Percentiles rank a stretch among this genome's conserved stretches.
Conservation (phyloP, 2,113 vertebrate genomes). For the Piprites chloris region DNA sequence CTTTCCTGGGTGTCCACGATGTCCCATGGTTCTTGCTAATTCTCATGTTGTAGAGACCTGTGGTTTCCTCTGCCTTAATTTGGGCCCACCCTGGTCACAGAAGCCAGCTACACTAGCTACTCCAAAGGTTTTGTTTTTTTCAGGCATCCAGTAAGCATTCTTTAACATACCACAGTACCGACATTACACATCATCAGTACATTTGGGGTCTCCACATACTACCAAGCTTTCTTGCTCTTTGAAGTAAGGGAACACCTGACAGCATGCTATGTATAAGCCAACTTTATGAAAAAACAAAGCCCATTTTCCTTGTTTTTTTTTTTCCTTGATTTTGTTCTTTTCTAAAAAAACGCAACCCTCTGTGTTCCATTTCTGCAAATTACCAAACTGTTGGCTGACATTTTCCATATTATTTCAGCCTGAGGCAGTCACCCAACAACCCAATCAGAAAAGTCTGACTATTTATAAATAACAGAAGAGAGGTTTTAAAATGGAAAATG, state of each 20-base stretch:
- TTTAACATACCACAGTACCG: neutral
- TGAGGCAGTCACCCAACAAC: neutral
- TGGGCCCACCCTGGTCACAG: neutral
- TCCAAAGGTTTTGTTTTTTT: neutral
- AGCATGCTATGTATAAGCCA: neutral
- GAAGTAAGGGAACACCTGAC: neutral
- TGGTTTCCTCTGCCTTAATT: neutral
- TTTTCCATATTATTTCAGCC: constrained; percentile 15
- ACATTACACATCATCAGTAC: neutral
- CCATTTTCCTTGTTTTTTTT: neutral
- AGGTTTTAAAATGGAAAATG: neutral
- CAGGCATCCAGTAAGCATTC: neutral
- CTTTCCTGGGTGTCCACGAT: neutral
- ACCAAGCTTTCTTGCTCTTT: neutral
- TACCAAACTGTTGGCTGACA: neutral
- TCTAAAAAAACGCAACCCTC: neutral
- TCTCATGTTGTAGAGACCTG: neutral
- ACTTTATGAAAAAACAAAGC: neutral
- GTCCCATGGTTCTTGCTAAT: neutral
- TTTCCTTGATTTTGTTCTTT: neutral
- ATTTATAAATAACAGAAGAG: neutral
- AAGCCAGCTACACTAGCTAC: neutral
- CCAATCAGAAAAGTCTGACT: neutral
- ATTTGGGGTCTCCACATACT: neutral
- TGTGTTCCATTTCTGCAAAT: neutral